Percentiles rank a stretch among this genome's conserved stretches.
phyloP scores from a whole-genome alignment of 1,140 invertebrate genomes.

The Helicoverpa armigera region DNA sequence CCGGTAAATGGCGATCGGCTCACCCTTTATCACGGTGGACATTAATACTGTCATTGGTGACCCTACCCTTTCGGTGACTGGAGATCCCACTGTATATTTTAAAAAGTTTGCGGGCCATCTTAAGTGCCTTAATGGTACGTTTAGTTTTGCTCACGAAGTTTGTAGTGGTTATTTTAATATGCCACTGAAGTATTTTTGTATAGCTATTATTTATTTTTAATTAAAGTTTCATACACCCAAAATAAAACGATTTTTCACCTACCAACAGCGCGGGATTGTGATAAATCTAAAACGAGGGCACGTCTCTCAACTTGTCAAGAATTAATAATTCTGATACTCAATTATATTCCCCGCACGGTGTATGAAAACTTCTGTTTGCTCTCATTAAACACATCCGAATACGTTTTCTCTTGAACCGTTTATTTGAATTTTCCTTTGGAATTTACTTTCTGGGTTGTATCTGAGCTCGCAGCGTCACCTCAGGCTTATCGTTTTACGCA shows the following conservation, averaged over 20 bases:
- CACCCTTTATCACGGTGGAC: constrained; percentile 30
- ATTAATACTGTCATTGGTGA: constrained; percentile 37
- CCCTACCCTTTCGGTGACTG: constrained; percentile 4
- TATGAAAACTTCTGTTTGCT: constrained; percentile 28
- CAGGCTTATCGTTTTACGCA: constrained; percentile 44
- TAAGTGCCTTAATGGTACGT: too few species aligned
- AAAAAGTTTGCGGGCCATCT: constrained; percentile 9
- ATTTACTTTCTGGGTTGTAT: constrained; percentile 28
- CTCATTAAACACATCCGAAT: constrained; percentile 10
- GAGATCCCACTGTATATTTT: constrained; percentile 15
- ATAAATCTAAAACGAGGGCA: constrained; percentile 3
- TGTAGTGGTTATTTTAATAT: neutral
- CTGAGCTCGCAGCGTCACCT: constrained; percentile 9
- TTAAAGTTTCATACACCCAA: too few species aligned
- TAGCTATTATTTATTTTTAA: too few species aligned
- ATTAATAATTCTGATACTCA: constrained; percentile 40
- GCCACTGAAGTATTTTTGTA: too few species aligned
- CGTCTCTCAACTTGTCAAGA: neutral
- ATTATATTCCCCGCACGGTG: constrained; percentile 8
- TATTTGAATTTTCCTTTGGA: constrained; percentile 22
- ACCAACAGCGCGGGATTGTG: too few species aligned
- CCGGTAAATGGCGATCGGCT: constrained; percentile 25
- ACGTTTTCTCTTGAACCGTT: constrained; percentile 7
- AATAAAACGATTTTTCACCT: too few species aligned
- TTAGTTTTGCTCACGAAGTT: too few species aligned